These are phyloP conservation scores for Dryoscopus gambensis DNA, from an alignment of 2,113 vertebrate species.

Conservation along the genomic window DNA sequence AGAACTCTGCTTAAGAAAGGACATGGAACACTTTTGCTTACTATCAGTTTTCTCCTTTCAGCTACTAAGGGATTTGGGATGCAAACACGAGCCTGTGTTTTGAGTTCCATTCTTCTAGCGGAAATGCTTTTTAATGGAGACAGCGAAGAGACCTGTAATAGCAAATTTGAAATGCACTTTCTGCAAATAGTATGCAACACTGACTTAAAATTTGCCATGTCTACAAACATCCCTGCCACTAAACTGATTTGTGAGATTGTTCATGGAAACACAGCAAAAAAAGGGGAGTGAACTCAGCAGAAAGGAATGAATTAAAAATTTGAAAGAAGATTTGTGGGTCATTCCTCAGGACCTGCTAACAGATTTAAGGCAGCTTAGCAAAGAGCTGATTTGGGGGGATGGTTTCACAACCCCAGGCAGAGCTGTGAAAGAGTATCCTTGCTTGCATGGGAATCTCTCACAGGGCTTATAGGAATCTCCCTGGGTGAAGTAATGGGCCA, in stretches of 20 bases:
- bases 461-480: neutral
- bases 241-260: constrained; percentile 57
- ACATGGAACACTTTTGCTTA: neutral
- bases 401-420: neutral
- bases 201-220: constrained; percentile 52
- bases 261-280: constrained; percentile 54
- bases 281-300: constrained; percentile 35
- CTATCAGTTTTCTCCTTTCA: neutral
- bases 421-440: neutral
- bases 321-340: constrained; percentile 11
- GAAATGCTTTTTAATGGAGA: neutral
- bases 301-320: constrained; percentile 48
- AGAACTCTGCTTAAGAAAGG: neutral
- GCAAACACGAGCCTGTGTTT: neutral
- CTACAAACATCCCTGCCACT: constrained; percentile 32
- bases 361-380: neutral
- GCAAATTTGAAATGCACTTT: constrained; percentile 17
- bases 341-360: neutral
- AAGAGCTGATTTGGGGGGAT: neutral
- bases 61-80: neutral
- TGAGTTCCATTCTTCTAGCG: neutral
- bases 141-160: neutral
- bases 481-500: neutral
- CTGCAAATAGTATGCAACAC: constrained; percentile 30
- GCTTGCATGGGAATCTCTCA: neutral